Conservation (phyloP, 2,888 invertebrate genomes). For the Julus scandinavius region DNA sequence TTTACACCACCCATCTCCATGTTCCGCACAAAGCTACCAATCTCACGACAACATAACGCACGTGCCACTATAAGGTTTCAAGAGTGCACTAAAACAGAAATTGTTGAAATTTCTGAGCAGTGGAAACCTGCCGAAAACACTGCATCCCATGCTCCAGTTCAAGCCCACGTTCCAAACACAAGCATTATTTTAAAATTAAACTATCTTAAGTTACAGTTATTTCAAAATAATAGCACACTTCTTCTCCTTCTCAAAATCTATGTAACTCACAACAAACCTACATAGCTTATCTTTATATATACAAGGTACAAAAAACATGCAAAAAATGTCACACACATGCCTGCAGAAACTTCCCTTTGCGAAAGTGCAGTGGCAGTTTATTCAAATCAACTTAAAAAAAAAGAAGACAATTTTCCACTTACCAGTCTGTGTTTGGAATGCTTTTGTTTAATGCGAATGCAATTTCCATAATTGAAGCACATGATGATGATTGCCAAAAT, state of each 20-base stretch:
- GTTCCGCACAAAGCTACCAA: background rate
- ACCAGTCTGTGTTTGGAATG: conserved; percentile 9
- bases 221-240: background rate
- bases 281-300: too few relatives aligned
- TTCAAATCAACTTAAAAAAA: background rate
- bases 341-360: too few relatives aligned
- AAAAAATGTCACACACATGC: too few relatives aligned
- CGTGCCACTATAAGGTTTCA: conserved; percentile 37
- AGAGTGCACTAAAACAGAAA: conserved; percentile 19
- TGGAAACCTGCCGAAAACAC: background rate
- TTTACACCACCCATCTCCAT: conserved; percentile 36
- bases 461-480: conserved; percentile 11
- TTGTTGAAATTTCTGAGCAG: background rate
- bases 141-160: background rate
- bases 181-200: background rate
- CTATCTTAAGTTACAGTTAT: background rate
- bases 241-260: too few relatives aligned
- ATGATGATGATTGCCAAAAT: background rate
- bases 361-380: background rate
- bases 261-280: too few relatives aligned
- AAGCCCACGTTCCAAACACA: background rate
- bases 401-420: background rate
- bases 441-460: background rate
- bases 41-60: conserved; percentile 3
- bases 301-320: too few relatives aligned